These are phyloP conservation scores for Dendrolimus kikuchii DNA, from an alignment of 1,140 invertebrate genomes.

Conservation along the genomic window DNA sequence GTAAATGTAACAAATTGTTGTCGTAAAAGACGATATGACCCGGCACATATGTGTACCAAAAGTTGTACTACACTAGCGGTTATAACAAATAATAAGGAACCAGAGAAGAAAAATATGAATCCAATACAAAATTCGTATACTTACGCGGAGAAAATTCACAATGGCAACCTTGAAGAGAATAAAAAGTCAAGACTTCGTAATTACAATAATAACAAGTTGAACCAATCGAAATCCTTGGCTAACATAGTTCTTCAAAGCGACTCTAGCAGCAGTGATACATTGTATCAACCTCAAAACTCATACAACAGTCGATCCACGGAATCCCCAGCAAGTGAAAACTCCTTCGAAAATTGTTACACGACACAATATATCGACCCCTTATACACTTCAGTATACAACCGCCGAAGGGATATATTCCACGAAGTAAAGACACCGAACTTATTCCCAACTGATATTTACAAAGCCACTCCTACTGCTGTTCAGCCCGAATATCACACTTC, in stretches of 20 bases:
- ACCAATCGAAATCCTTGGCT: conserved; percentile 66
- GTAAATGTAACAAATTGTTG: conserved; percentile 48
- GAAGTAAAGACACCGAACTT: conserved; percentile 52
- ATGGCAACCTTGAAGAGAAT: conserved; percentile 40
- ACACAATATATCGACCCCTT: conserved; percentile 61
- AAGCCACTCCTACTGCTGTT: conserved; percentile 64
- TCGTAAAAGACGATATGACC: conserved; percentile 56
- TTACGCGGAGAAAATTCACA: conserved; percentile 44
- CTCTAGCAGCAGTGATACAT: conserved; percentile 62
- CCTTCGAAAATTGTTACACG: conserved; percentile 59
- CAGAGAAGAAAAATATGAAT: conserved; percentile 29
- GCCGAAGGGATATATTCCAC: conserved; percentile 60
- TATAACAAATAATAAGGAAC: conserved; percentile 37
- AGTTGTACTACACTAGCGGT: conserved; percentile 38
- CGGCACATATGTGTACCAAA: conserved; percentile 64
- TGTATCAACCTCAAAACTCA: conserved; percentile 64
- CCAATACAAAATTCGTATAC: conserved; percentile 50
- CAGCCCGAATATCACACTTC: conserved; percentile 46
- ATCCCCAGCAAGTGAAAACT: conserved; percentile 63
- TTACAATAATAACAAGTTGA: conserved; percentile 60
- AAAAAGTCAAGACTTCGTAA: conserved; percentile 57
- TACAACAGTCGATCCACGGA: conserved; percentile 57
- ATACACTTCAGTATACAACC: conserved; percentile 61
- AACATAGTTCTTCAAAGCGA: conserved; percentile 65
- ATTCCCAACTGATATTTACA: conserved; percentile 62